Conservation (phyloP, 2,797 vertebrate genomes). For the Anguilla marmorata region DNA sequence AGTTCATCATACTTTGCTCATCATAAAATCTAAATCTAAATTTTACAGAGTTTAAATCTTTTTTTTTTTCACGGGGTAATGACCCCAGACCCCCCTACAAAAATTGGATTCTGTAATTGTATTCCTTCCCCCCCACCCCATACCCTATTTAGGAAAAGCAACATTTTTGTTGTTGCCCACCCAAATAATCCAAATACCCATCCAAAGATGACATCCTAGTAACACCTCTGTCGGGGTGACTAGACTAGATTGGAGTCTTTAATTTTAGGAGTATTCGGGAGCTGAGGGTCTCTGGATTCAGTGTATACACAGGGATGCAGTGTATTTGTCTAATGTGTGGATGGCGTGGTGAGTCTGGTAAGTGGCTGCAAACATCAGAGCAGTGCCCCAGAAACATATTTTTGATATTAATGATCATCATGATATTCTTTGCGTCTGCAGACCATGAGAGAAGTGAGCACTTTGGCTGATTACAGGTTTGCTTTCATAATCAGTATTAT, state of each 20-base stretch:
- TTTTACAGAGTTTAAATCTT: neutral
- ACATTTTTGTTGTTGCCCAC: too few relatives aligned
- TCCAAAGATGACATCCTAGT: too few relatives aligned
- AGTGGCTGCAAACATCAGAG: neutral
- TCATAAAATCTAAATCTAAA: neutral
- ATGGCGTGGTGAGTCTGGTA: neutral
- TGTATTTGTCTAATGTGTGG: too few relatives aligned
- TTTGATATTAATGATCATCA: neutral
- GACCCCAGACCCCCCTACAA: too few relatives aligned
- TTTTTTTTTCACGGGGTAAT: too few relatives aligned
- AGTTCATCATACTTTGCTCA: neutral
- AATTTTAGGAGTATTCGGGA: too few relatives aligned
- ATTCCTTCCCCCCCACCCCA: too few relatives aligned
- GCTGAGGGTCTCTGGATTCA: too few relatives aligned
- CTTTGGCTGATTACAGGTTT: neutral
- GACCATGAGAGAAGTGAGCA: neutral
- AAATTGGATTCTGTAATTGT: too few relatives aligned
- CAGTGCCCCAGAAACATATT: neutral
- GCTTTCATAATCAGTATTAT: neutral
- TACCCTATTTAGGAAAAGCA: too few relatives aligned
- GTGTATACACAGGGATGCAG: neutral
- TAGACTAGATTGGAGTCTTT: neutral
- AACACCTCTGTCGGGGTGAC: too few relatives aligned
- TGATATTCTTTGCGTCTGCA: neutral
- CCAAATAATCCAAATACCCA: too few relatives aligned